Base-by-base conservation (phyloP, 1,140 invertebrate species). In the Cecropterus lyciades region DNA sequence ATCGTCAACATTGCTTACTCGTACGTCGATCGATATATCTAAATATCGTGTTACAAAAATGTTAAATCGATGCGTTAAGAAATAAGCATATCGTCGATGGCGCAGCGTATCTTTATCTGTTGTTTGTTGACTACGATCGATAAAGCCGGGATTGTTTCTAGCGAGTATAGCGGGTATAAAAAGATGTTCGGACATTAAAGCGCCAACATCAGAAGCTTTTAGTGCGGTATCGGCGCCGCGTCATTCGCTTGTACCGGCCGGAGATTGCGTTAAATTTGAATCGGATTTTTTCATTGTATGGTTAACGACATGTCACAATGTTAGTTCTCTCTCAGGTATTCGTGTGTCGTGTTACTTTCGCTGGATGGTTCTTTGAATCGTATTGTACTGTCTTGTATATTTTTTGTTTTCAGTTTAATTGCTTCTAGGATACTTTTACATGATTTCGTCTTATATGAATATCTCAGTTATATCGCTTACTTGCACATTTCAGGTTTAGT, bases 161-260 rank as follows among this genome's bases (percentile, higher is more conserved):
- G 37, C 55, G 55, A 59, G 10, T 51, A 16, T 59, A 20, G 24
- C 9, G 37, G 13, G 55, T 59, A 59, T 30, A 59, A 59, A 59
- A 59, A 59, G 55, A 59, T 14, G 43, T 59, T 46, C 42, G 20
- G 66, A 68, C 60, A 56, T 60, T 56, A 62, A 62, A 68, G 53
- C 48, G 51, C 42, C 55, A 79, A 71, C 80, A 79, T 84, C 80
- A 85, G 82, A 67, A 67, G 76, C 84, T 85, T 82, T 87, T 80
- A 83, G 72, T 17, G 49, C 43, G 62, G 63, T 75, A 73, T 77
- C 77, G 69, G 68, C 67, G 79, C 75, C 63, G 73, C 67, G 75
- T 79, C 80, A 80, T 84, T 83, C 74, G 80, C 73, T 75, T 49
- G 72, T 81, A 84, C 81, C 81, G 72, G 71, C 42, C 69, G 65